Base-by-base conservation (phyloP, 2,797 vertebrate species). In the Oreochromis mossambicus region DNA sequence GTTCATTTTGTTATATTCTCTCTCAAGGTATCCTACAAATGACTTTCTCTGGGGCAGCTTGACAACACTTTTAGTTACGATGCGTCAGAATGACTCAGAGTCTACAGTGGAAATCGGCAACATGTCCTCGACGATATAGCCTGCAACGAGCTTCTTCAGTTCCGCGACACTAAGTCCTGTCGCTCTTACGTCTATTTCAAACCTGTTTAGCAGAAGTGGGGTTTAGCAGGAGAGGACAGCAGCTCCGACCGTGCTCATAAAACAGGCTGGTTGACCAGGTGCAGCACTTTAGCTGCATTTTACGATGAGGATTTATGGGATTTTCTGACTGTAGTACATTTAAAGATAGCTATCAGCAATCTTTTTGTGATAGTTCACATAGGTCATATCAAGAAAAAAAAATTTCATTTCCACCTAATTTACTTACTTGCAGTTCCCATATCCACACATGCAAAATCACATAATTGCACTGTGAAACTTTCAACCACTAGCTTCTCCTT, bases 61-160 rank as follows among this genome's bases (percentile, higher is more conserved):
- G 26, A 56, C 55, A 29, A 14, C 26, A 56, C 14, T 9, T 56
- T 56, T 56, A 29, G 26, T 56, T 56, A 56, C 54, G 1, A 56
- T 56, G 54, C 0, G 5, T 29, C 24, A 15, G 54, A 56, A 56
- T 56, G 24, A 56, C 24, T 56, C 54, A 29, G 54, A 15, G 24
- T 55, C 24, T 56, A 56, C 54, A 56, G 54, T 29, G 26, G 3
- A 56, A 55, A 55, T 29, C 0, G 4, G 24, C 54, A 55, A 29
- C 54, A 29, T 55, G 54, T 55, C 24, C 54, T 55, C 4, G 4
- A 55, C 0, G 0, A 55, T 15, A 55, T 15, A 29, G 54, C 3
- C 54, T 8, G 54, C 0, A 2, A 55, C 7, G 2, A 29, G 54
- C 24, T 55, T 55, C 54, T 55, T 55, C 54, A 55, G 54, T 26